phyloP scores from a whole-genome alignment of 2,888 invertebrate genomes.

The Rhingia rostrata region DNA sequence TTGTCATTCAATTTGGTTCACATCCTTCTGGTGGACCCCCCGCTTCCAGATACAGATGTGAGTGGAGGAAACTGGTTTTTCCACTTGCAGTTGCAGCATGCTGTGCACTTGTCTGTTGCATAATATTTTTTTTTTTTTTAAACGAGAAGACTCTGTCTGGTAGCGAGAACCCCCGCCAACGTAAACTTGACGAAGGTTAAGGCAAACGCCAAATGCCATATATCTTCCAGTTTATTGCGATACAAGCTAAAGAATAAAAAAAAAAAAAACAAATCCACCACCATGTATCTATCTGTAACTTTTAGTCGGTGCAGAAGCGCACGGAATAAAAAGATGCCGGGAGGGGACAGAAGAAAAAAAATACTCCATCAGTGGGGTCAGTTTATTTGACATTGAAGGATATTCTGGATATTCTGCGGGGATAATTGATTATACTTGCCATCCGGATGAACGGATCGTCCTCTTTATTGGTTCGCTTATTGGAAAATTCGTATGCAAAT shows the following conservation, averaged over 20 bases:
- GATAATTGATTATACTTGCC: slow-evolving; percentile 67
- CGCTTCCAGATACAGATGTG: background rate
- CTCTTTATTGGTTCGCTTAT: slow-evolving; percentile 59
- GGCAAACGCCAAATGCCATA: slow-evolving; percentile 61
- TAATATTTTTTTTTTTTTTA: slow-evolving; percentile 28
- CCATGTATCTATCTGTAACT: slow-evolving; percentile 27
- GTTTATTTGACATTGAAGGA: slow-evolving; percentile 73
- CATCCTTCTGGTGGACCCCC: slow-evolving; percentile 19
- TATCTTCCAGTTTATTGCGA: slow-evolving; percentile 54
- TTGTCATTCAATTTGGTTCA: slow-evolving; percentile 64
- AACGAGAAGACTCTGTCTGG: slow-evolving; percentile 19
- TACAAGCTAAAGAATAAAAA: slow-evolving; percentile 7
- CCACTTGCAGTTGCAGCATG: slow-evolving; percentile 49
- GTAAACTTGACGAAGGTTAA: slow-evolving; percentile 67
- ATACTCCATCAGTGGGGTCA: slow-evolving; percentile 60
- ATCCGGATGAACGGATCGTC: slow-evolving; percentile 30
- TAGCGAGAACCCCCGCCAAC: slow-evolving; percentile 54
- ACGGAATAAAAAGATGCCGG: slow-evolving; percentile 3
- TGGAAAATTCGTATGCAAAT: slow-evolving; percentile 66
- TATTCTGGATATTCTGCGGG: slow-evolving; percentile 70
- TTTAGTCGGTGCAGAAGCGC: slow-evolving; percentile 8
- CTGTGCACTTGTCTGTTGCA: slow-evolving; percentile 68
- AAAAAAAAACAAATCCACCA: slow-evolving; percentile 1
- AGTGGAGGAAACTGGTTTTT: slow-evolving; percentile 60
- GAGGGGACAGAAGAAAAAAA: slow-evolving; percentile 1